These are phyloP conservation scores for Tragelaphus oryx DNA, from an alignment of 2,797 vertebrate genomes.

Conservation along the genomic window DNA sequence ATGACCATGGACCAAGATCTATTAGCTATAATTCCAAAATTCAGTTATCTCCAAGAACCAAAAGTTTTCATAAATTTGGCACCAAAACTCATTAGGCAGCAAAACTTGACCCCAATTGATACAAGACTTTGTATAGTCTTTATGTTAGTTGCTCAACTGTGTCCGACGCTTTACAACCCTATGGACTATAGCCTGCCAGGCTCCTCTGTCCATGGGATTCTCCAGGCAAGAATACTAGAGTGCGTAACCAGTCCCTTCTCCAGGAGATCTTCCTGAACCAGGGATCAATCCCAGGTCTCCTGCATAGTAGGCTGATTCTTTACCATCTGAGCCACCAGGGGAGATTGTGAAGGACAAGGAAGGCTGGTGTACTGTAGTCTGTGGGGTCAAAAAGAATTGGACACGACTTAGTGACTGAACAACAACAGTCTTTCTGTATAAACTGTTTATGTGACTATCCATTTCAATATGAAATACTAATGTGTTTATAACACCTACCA, in stretches of 20 bases:
- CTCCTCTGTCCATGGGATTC: not conserved
- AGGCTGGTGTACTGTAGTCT: not conserved
- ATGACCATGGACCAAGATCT: not conserved
- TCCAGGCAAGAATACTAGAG: not conserved
- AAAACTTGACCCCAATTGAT: not conserved
- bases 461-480: not conserved
- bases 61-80: not conserved
- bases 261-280: not conserved
- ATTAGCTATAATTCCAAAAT: not conserved
- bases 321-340: not conserved
- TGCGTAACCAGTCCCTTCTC: not conserved
- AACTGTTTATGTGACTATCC: not conserved
- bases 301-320: not conserved
- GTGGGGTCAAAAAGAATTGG: not conserved
- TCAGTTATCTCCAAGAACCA: not conserved
- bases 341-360: not conserved
- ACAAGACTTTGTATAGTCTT: not conserved
- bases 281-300: not conserved
- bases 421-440: not conserved
- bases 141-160: not conserved
- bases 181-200: not conserved
- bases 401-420: not conserved
- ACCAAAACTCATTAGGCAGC: not conserved
- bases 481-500: not conserved
- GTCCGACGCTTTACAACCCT: not conserved